Percentiles rank a stretch among this genome's conserved stretches.
These are phyloP conservation scores for Aphyosemion australe DNA, from an alignment of 2,113 vertebrate species.

Conservation along the genomic window DNA sequence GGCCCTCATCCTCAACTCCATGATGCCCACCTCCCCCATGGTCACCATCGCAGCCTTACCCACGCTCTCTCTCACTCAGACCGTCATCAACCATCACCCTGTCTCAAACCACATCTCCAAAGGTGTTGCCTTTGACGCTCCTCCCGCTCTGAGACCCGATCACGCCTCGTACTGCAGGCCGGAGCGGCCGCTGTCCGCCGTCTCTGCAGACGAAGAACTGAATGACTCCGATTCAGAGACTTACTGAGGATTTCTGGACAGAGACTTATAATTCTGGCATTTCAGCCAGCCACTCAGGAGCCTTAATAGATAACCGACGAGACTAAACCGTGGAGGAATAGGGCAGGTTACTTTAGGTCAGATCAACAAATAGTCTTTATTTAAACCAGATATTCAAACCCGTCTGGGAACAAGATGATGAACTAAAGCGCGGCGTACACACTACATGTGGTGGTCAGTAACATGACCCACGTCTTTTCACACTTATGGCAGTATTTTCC, in stretches of 20 bases:
- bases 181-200: constrained; percentile 83
- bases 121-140: constrained; percentile 89
- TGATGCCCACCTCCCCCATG: constrained; percentile 93
- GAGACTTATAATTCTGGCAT: constrained; percentile 30
- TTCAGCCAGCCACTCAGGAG: constrained; percentile 65
- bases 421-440: constrained; percentile 14
- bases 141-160: constrained; percentile 86
- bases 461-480: too few relatives aligned
- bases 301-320: constrained; percentile 53
- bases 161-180: constrained; percentile 89
- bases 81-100: constrained; percentile 89
- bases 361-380: constrained; percentile 35
- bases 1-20: constrained; percentile 95
- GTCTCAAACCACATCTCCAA: constrained; percentile 82
- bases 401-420: not conserved
- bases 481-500: constrained; percentile 8
- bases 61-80: constrained; percentile 81
- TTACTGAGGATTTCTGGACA: constrained; percentile 79
- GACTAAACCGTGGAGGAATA: constrained; percentile 16
- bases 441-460: not conserved
- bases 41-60: constrained; percentile 83
- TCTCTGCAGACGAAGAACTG: constrained; percentile 87
- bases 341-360: constrained; percentile 38
- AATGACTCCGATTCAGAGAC: constrained; percentile 98
- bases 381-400: constrained; percentile 23